Conservation (phyloP, 2,113 vertebrate genomes). For the Indri indri region DNA sequence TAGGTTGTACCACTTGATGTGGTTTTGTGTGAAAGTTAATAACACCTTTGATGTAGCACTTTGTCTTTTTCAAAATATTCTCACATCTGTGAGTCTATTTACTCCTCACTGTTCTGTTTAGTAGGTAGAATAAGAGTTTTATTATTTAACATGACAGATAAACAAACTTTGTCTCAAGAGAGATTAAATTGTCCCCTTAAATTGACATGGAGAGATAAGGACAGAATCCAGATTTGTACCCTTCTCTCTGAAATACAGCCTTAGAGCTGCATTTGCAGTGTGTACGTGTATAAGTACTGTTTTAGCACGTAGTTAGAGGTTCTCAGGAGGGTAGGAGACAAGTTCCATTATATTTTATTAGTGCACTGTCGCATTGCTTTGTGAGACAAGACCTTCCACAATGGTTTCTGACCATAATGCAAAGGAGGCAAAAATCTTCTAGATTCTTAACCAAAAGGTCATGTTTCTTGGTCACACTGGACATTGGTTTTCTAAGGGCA, state of each 20-base stretch:
- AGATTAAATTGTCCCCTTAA: neutral
- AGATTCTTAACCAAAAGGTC: neutral
- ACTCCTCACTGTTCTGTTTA: neutral
- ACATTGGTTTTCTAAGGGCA: neutral
- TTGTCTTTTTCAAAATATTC: slow-evolving; percentile 41
- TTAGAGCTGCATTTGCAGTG: neutral
- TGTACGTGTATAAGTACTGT: neutral
- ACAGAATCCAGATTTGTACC: neutral
- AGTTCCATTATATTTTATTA: neutral
- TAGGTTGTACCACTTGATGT: neutral
- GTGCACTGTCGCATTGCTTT: neutral
- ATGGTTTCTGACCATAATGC: neutral
- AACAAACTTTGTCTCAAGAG: neutral
- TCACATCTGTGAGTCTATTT: neutral
- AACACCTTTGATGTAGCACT: slow-evolving; percentile 41
- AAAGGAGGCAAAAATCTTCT: neutral
- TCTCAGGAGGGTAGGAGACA: neutral
- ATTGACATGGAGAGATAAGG: neutral
- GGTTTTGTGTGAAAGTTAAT: slow-evolving; percentile 42
- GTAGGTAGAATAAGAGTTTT: neutral
- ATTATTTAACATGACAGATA: slow-evolving; percentile 22
- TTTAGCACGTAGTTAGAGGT: neutral
- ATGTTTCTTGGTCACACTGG: neutral
- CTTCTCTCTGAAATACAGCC: neutral
- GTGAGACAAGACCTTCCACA: neutral